phyloP scores from a whole-genome alignment of 2,113 vertebrate species.

The Alectura lathami region DNA sequence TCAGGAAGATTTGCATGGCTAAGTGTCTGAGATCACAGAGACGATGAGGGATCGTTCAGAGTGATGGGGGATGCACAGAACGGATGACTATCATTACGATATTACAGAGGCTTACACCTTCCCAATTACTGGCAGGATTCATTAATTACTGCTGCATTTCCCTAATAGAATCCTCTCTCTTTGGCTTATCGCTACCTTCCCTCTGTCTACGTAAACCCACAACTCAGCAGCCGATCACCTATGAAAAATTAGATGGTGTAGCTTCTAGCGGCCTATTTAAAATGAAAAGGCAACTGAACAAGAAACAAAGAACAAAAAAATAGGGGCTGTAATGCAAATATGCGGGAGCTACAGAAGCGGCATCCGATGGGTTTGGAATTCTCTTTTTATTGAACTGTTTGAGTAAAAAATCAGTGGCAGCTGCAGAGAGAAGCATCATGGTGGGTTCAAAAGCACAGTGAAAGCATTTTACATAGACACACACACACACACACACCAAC shows the following conservation, averaged over 20 bases:
- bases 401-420: slow-evolving; percentile 3
- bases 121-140: slow-evolving; percentile 98
- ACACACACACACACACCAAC: neutral
- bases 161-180: slow-evolving; percentile 79
- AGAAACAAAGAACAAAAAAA: slow-evolving; percentile 37
- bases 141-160: slow-evolving; percentile 93
- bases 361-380: neutral
- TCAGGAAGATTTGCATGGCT: slow-evolving; percentile 99
- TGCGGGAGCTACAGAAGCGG: neutral
- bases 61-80: slow-evolving; percentile 85
- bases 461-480: neutral
- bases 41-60: slow-evolving; percentile 84
- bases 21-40: slow-evolving; percentile 92
- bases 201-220: slow-evolving; percentile 80
- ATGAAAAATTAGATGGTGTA: slow-evolving; percentile 74
- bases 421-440: neutral
- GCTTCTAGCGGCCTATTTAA: slow-evolving; percentile 76
- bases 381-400: slow-evolving; percentile 33
- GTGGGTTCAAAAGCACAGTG: slow-evolving; percentile 39
- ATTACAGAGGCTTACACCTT: slow-evolving; percentile 90
- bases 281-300: slow-evolving; percentile 59
- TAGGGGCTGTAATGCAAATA: neutral
- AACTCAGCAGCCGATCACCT: slow-evolving; percentile 81
- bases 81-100: slow-evolving; percentile 95
- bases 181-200: slow-evolving; percentile 81